A percentile compares a stretch with the other conserved stretches of the same genome.
Evolutionary conservation across 2,888 invertebrate genomes (phyloP).

Genomic region (Liopterus haemorrhoidalis): DNA sequence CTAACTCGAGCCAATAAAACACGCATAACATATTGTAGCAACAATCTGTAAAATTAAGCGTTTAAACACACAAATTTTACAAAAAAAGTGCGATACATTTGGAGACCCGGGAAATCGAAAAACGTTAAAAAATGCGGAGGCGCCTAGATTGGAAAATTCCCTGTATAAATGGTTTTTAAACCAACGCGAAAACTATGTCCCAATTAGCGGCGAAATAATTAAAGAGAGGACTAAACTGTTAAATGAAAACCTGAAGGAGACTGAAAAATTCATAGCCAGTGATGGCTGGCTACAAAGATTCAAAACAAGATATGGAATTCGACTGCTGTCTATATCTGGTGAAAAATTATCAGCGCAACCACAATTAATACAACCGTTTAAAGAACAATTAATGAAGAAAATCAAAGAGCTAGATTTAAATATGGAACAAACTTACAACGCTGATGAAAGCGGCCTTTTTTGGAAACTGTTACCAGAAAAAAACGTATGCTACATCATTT

Average conservation of each 20-base stretch:
- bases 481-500: constrained; percentile 7
- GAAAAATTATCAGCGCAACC: constrained; percentile 24
- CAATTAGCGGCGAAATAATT: constrained; percentile 11
- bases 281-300: constrained; percentile 19
- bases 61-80: too few relatives aligned
- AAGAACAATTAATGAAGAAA: constrained; percentile 4
- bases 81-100: too few relatives aligned
- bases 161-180: constrained; percentile 16
- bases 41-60: too few relatives aligned
- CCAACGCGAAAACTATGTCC: constrained; percentile 11
- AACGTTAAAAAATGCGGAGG: constrained; percentile 12
- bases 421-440: constrained; percentile 8
- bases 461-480: constrained; percentile 11
- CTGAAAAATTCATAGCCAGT: constrained; percentile 18
- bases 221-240: constrained; percentile 6
- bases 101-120: constrained; percentile 4
- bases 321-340: constrained; percentile 19
- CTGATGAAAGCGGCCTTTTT: constrained; percentile 7
- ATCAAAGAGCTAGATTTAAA: constrained; percentile 8
- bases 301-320: constrained; percentile 19
- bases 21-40: too few relatives aligned
- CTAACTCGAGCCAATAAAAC: too few relatives aligned
- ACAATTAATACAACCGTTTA: constrained; percentile 11
- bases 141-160: constrained; percentile 9
- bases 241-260: constrained; percentile 1